Evolutionary conservation across 2,888 invertebrate genomes (phyloP), one percentile per base, ranked within the genome.

Genomic region (Phymatocera aterrima): DNA sequence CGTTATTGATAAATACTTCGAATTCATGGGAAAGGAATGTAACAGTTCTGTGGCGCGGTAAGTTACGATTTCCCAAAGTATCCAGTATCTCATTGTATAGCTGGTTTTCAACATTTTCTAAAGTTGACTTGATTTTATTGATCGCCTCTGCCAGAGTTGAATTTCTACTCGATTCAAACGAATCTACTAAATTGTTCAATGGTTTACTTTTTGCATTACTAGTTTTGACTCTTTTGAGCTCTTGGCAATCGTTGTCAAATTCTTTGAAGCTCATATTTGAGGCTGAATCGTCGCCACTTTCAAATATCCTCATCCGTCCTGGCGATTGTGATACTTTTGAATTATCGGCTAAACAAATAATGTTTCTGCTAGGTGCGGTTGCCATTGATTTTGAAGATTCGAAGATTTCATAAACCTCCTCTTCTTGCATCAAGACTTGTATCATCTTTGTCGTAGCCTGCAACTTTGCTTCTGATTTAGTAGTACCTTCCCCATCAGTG

Each of bases 371-470:
- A 28, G 24, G 21, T 34, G 46, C 15, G 40, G 40, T 21, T 12
- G 2, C 1, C 8, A 18, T 37, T 2, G 31, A 72, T 34, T 5
- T 6, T n/a, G 72, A 18, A 10, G 72, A 51, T 72, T 72, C 51
- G 28, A 72, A 72, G 48, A 72, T 21, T 48, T 72, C 72, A 10
- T 5, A 31, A 51, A 72, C 43, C 18, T 31, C 48, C 2, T 8
- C 28, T 40, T 34, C 75, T n/a, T 57, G 12, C 57, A 75, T 54
- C 6, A 75, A 37, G 2, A n/a, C 0, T 18, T 57, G 43, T 3
- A 75, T 15, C 40, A 75, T 40, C 8, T 40, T 75, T 10, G 57
- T 75, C 57, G 60, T 24, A 57, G 75, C 75, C 6, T 60, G 18
- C 12, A 75, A 43, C 12, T n/a, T 75, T 24, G 75, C 75, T 10